phyloP scores from a whole-genome alignment of 2,888 invertebrate species.

The Ectemnius continuus region DNA sequence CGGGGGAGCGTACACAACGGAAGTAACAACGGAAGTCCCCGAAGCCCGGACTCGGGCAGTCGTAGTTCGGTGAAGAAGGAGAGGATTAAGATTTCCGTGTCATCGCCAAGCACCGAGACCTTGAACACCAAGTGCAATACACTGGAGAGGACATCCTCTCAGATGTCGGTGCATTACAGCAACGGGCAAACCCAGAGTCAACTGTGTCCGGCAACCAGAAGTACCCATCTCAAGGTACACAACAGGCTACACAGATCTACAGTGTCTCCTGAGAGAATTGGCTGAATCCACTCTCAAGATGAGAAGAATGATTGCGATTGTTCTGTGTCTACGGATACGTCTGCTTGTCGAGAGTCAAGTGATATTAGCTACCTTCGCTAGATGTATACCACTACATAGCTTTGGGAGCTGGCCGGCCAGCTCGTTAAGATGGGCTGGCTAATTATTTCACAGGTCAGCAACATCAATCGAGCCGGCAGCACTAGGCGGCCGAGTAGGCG shows the following conservation, averaged over 20 bases:
- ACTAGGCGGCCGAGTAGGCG: slow-evolving; percentile 77
- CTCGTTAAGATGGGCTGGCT: slow-evolving; percentile 34
- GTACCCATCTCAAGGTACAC: slow-evolving; percentile 72
- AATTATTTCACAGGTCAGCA: slow-evolving; percentile 65
- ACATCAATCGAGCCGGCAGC: slow-evolving; percentile 71
- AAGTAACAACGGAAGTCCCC: slow-evolving; percentile 73
- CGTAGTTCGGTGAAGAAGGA: slow-evolving; percentile 82
- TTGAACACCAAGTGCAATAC: slow-evolving; percentile 75
- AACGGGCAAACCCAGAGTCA: slow-evolving; percentile 75
- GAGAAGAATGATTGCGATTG: too few species aligned
- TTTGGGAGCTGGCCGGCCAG: not conserved
- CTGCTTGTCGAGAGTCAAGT: too few species aligned
- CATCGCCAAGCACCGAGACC: slow-evolving; percentile 88
- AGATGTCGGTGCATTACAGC: slow-evolving; percentile 73
- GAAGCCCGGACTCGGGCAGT: slow-evolving; percentile 68
- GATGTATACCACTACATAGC: too few species aligned
- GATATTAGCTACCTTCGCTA: too few species aligned
- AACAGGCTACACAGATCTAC: not conserved
- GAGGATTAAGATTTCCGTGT: slow-evolving; percentile 91
- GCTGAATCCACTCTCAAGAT: too few species aligned
- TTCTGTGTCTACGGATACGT: too few species aligned
- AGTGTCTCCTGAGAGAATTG: not conserved
- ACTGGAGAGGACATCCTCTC: slow-evolving; percentile 73
- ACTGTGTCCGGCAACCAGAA: slow-evolving; percentile 69
- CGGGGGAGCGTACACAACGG: slow-evolving; percentile 82